Base-by-base conservation (phyloP, 2,797 vertebrate species). In the Epinephelus malabaricus region DNA sequence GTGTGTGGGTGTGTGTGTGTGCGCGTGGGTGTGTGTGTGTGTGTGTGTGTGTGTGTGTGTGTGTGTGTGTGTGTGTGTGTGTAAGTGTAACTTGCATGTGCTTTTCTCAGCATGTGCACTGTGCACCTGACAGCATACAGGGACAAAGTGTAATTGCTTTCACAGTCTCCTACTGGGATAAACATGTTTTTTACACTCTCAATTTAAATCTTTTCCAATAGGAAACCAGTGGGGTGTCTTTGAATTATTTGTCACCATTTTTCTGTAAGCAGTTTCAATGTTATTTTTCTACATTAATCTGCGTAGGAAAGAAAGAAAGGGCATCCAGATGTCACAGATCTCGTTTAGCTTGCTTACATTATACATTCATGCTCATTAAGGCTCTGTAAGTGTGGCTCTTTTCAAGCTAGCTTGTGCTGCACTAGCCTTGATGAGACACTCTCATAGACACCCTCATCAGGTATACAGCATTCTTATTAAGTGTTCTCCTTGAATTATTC, bases 41-140 rank as follows among this genome's bases (percentile, higher is more conserved):
- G 47, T 51, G 2, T 60, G 68, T 23, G 58, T 40, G 59, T 43
- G 38, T 61, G 19, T 43, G 58, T 60, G 58, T 60, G 58, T 46
- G 21, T 11, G 9, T 51, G 19, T 51, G 9, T 51, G 9, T 6
- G 15, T 47, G 46, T 18, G 15, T 5, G 50, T 13, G 50, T 23
- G 50, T 23, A n/a, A 21, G 50, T 67, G 62, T 74, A 51, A 13
- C 34, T 47, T 53, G 51, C 51, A 4, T 12, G 45, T 47, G 27
- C 74, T 61, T 66, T 76, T 62, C 11, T 62, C 76, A 76, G 56
- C n/a, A 14, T 69, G 55, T 59, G 40, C 27, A 9, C 17, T 12
- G 25, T 51, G 56, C 75, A 76, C 70, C 61, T 79, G 79, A 67
- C 25, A 21, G 51, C 51, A 38, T 47, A 6, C 30, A 51, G 13